These are phyloP conservation scores for Drosophila bocki DNA, from an alignment of 1,140 invertebrate species.

Conservation along the genomic window DNA sequence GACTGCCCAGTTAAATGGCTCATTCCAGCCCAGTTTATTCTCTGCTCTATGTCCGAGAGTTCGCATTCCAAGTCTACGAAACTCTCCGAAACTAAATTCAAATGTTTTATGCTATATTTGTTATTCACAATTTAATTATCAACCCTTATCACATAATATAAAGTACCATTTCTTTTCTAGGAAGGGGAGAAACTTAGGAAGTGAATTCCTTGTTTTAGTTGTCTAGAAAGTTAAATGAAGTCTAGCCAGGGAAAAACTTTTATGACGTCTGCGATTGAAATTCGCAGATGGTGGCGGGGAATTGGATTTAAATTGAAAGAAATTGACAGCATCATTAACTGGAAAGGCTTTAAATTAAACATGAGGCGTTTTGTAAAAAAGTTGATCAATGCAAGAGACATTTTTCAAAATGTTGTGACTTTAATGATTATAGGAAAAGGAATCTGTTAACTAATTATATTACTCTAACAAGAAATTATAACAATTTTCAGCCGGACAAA, in stretches of 20 bases:
- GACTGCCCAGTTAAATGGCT: constrained; percentile 39
- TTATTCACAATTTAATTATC: constrained; percentile 5
- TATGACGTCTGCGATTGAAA: constrained; percentile 8
- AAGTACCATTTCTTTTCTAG: constrained; percentile 29
- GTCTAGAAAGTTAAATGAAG: constrained; percentile 30
- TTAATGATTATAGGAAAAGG: background rate
- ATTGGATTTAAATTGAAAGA: constrained; percentile 2
- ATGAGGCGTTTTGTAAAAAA: background rate
- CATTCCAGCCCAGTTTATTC: constrained; percentile 51
- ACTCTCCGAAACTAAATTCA: constrained; percentile 17
- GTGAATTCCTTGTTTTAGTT: constrained; percentile 11
- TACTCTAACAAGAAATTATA: background rate
- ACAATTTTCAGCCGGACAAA: too few species aligned
- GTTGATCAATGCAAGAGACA: background rate
- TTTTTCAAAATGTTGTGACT: background rate
- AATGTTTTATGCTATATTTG: constrained; percentile 17
- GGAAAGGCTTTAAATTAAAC: background rate
- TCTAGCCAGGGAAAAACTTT: constrained; percentile 5
- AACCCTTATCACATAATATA: constrained; percentile 28
- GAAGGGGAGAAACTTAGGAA: background rate
- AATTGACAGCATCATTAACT: constrained; percentile 4
- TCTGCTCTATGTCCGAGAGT: constrained; percentile 15
- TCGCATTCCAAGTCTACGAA: constrained; percentile 38
- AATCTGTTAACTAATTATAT: background rate
- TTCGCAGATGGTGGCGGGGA: background rate